phyloP scores from a whole-genome alignment of 2,113 vertebrate species.

The Colius striatus region DNA sequence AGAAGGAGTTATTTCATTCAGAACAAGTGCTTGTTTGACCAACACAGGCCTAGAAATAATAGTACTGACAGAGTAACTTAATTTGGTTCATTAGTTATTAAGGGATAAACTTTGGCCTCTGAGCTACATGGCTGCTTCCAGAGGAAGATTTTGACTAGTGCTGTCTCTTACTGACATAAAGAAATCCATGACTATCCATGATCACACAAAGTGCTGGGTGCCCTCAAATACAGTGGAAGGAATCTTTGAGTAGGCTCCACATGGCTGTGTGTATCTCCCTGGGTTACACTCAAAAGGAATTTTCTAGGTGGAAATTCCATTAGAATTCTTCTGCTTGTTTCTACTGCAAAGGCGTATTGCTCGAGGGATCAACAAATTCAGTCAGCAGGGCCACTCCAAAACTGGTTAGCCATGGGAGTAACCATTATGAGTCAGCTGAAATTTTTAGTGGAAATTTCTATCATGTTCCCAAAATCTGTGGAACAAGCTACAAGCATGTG shows the following conservation, averaged over 20 bases:
- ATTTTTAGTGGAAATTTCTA: background rate
- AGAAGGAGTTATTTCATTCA: background rate
- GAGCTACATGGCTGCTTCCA: background rate
- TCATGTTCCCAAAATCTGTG: background rate
- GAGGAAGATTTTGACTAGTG: background rate
- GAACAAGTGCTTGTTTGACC: background rate
- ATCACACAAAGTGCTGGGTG: background rate
- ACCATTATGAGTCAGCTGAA: background rate
- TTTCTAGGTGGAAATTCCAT: conserved; percentile 4
- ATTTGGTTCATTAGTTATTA: background rate
- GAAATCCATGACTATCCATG: background rate
- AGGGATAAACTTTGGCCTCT: background rate
- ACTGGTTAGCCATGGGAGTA: background rate
- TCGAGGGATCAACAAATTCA: background rate
- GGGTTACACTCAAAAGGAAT: background rate
- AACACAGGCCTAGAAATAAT: background rate
- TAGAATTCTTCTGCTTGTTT: background rate
- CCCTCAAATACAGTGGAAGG: background rate
- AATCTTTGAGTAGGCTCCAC: background rate
- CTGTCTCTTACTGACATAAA: background rate
- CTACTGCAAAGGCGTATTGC: background rate
- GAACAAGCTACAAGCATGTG: background rate
- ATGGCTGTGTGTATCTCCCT: background rate
- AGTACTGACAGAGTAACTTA: background rate
- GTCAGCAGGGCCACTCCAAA: background rate